Conservation (phyloP, 2,113 vertebrate genomes). For the Acanthisitta chloris region DNA sequence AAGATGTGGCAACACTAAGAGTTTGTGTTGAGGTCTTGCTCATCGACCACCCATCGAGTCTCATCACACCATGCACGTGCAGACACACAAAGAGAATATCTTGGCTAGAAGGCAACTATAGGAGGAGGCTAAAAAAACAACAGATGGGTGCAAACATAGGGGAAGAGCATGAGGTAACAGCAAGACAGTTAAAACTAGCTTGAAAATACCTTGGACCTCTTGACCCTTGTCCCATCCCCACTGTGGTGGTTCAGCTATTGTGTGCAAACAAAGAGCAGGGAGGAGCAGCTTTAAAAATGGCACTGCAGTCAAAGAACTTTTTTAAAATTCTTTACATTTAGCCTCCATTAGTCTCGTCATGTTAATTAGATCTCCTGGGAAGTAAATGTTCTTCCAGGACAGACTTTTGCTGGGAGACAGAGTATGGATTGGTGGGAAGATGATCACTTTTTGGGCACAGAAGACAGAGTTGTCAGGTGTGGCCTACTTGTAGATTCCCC, state of each 20-base stretch:
- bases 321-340: not conserved
- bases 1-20: not conserved
- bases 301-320: not conserved
- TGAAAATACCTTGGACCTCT: not conserved
- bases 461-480: not conserved
- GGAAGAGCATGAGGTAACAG: not conserved
- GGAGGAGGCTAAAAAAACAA: not conserved
- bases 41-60: not conserved
- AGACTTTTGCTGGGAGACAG: constrained; percentile 31
- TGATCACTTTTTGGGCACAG: not conserved
- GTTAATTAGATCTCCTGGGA: constrained; percentile 58
- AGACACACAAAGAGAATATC: not conserved
- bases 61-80: not conserved
- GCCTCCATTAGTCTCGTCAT: constrained; percentile 30
- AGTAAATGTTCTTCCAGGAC: constrained; percentile 36
- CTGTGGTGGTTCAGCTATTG: not conserved
- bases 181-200: not conserved
- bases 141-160: not conserved
- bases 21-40: not conserved
- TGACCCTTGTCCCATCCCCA: not conserved
- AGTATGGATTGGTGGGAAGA: not conserved
- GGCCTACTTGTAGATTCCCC: not conserved
- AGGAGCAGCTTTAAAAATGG: not conserved
- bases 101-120: not conserved
- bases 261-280: constrained; percentile 4